These are phyloP conservation scores for Pagrus major DNA, from an alignment of 2,113 vertebrate species.

Conservation along the genomic window DNA sequence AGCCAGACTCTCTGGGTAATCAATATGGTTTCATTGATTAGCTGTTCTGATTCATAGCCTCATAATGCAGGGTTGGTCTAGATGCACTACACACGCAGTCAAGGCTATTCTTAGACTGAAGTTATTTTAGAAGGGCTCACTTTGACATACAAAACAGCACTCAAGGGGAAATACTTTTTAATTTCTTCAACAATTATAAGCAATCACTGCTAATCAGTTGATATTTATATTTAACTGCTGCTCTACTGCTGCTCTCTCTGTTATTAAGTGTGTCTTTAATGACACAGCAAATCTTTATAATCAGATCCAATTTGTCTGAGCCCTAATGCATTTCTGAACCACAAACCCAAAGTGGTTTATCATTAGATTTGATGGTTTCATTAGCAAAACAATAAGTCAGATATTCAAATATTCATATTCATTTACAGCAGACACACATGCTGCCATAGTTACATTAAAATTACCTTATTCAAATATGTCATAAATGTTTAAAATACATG, in stretches of 20 bases:
- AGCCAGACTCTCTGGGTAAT: slow-evolving; percentile 29
- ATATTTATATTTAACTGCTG: not conserved
- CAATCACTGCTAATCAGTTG: slow-evolving; percentile 19
- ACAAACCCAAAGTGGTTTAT: not conserved
- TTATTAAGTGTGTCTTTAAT: slow-evolving; percentile 5
- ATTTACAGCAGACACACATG: not conserved
- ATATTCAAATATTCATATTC: not conserved
- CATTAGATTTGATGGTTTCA: slow-evolving; percentile 7
- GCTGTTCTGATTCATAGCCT: slow-evolving; percentile 40
- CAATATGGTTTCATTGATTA: slow-evolving; percentile 55
- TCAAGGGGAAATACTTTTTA: not conserved
- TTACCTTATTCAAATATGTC: too few species aligned
- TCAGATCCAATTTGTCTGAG: slow-evolving; percentile 4
- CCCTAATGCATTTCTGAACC: not conserved
- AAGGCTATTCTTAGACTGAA: slow-evolving; percentile 34
- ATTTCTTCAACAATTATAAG: not conserved
- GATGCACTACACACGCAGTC: slow-evolving; percentile 4
- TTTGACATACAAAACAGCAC: not conserved
- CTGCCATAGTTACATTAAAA: not conserved
- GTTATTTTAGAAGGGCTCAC: slow-evolving; percentile 11
- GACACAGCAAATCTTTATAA: not conserved
- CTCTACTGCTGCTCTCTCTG: not conserved
- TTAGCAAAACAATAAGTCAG: not conserved
- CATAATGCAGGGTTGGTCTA: slow-evolving; percentile 19
- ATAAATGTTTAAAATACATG: not conserved